A percentile compares a stretch with the other conserved stretches of the same genome.
Conservation (phyloP, 2,113 vertebrate genomes). For the Opisthocomus hoazin region DNA sequence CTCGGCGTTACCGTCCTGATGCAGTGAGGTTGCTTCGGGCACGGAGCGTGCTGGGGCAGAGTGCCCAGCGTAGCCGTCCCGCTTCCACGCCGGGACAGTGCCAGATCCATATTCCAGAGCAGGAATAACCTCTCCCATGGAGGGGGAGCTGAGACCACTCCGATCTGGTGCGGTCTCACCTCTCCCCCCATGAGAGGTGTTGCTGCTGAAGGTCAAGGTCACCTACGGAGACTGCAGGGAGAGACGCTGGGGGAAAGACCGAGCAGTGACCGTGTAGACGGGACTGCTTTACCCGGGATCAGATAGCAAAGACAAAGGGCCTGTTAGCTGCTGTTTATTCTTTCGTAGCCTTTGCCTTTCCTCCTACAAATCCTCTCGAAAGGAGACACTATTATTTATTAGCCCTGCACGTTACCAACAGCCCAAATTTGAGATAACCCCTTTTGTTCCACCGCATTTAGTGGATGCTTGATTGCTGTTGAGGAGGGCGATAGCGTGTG, state of each 20-base stretch:
- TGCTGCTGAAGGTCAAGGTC: background rate
- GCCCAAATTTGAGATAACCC: background rate
- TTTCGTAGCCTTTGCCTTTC: background rate
- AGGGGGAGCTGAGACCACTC: too few relatives aligned
- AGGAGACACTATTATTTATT: background rate
- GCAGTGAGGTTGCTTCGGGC: background rate
- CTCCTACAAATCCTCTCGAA: background rate
- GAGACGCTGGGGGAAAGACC: background rate
- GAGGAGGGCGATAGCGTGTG: background rate
- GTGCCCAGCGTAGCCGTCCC: background rate
- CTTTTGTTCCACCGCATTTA: background rate
- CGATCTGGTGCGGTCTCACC: accelerated
- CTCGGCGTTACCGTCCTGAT: background rate
- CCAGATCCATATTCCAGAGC: too few relatives aligned
- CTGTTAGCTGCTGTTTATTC: background rate
- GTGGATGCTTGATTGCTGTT: background rate
- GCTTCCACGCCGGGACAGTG: accelerated
- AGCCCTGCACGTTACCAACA: background rate
- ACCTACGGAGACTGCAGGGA: background rate
- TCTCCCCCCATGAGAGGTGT: accelerated
- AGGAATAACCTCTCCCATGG: too few relatives aligned
- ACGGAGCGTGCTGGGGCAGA: accelerated
- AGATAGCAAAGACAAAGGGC: background rate
- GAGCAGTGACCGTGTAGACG: accelerated
- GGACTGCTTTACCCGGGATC: background rate